Base-by-base conservation (phyloP, 2,888 invertebrate species). In the Agriopis leucophaearia region DNA sequence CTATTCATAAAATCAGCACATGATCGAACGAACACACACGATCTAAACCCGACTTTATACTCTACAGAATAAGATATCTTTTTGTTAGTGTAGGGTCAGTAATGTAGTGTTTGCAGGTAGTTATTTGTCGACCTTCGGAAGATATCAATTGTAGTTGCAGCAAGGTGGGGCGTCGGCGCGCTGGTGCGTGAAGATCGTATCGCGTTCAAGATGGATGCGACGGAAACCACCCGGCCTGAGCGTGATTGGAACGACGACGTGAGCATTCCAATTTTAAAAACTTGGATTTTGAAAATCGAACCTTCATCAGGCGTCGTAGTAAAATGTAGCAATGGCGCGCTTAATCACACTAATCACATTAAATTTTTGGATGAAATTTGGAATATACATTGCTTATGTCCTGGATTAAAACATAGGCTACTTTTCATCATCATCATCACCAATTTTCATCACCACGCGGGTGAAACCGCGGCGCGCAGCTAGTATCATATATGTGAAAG, bases 121-220 rank as follows among this genome's bases (percentile, higher is more conserved):
- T 86, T 90, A 90, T 90, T 90, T 88, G 85, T 82, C 84, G 91
- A 89, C 92, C 92, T 92, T 92, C 92, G 91, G 88, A 86, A 89
- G 84, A 88, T 91, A 92, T 91, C 92, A 92, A 92, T 92, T 91
- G 91, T 89, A 81, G 79, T 74, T 76, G 77, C 83, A 81, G 81
- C 77, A 79, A 81, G 82, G 82, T 80, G 80, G 81, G 78, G 81
- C 76, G 77, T 78, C 74, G 68, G 66, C 72, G 82, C 88, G 79
- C 81, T 87, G 84, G 83, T 75, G 82, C 86, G 82, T 85, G 87
- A 82, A 88, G 91, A 90, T 91, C 75, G 73, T 85, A 89, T 88
- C 89, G 62, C 73, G 70, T 59, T 66, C 69, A 85, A 84, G 86
- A 84, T 81, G 78, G 81, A 84, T 82, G 79, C 75, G 80, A 77